Evolutionary conservation across 2,797 vertebrate species (phyloP).

Genomic region (Leontopithecus rosalia): DNA sequence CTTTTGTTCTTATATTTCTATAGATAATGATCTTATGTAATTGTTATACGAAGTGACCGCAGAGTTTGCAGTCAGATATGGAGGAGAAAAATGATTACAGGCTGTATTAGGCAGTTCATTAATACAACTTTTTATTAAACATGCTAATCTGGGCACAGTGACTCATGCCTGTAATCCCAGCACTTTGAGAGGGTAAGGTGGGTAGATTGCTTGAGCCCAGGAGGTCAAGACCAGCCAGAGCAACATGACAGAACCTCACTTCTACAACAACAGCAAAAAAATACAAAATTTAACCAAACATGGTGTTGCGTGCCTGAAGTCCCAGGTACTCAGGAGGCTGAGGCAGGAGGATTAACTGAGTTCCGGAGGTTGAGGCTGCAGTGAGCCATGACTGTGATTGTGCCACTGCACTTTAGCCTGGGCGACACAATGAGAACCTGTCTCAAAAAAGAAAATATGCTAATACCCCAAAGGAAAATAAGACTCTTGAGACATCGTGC

Average conservation of each 20-base stretch:
- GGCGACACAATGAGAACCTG: neutral
- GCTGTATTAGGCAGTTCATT: neutral
- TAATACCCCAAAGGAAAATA: neutral
- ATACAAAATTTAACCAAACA: neutral
- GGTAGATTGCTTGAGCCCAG: neutral
- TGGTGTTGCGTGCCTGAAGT: neutral
- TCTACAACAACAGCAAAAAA: neutral
- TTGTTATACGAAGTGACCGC: neutral
- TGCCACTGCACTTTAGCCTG: neutral
- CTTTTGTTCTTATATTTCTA: neutral
- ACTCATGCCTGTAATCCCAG: neutral
- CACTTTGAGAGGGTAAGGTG: neutral
- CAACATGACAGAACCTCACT: neutral
- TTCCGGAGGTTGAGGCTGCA: neutral
- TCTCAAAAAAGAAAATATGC: neutral
- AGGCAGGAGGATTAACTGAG: neutral
- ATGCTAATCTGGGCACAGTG: neutral
- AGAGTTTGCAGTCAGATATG: neutral
- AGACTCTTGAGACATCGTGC: neutral
- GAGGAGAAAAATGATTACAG: neutral
- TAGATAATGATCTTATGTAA: neutral
- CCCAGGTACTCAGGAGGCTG: neutral
- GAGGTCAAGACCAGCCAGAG: neutral
- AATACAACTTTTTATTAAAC: neutral
- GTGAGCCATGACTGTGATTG: fast-evolving